Evolutionary conservation across 23 tunicate genomes (phyloP).

Genomic region (Phallusia fumigata): DNA sequence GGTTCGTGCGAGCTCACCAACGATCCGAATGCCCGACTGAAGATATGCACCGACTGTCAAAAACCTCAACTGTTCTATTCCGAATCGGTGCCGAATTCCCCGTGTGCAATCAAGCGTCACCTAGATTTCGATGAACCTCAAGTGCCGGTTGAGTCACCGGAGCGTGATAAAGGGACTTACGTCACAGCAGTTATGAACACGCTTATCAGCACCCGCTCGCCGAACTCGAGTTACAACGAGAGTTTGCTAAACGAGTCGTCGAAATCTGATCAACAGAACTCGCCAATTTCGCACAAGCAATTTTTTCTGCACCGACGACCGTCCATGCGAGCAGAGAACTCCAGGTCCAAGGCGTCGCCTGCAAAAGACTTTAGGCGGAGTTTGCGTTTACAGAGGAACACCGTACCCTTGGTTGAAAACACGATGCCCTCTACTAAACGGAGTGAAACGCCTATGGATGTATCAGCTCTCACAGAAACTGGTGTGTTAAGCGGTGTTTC

Average conservation of each 20-base stretch:
- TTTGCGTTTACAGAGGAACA: background rate
- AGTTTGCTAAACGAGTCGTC: background rate
- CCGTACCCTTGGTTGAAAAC: background rate
- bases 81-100: background rate
- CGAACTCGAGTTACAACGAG: conserved; percentile 9
- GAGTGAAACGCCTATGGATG: background rate
- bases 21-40: conserved; percentile 12
- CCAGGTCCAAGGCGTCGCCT: conserved; percentile 1
- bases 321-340: conserved; percentile 35
- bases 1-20: conserved; percentile 1
- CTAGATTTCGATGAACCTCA: conserved; percentile 2
- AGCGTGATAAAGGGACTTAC: conserved; percentile 33
- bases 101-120: conserved; percentile 12
- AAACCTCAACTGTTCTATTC: conserved; percentile 21
- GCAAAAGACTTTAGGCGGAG: background rate
- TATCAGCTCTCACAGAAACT: background rate
- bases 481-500: background rate
- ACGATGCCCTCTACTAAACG: no score
- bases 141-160: background rate
- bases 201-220: conserved; percentile 31
- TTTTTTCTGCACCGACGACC: conserved; percentile 30
- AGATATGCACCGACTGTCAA: conserved; percentile 15
- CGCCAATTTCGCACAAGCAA: conserved; percentile 22
- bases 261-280: background rate
- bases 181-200: conserved; percentile 54